Base-by-base conservation (phyloP, 2,113 vertebrate genomes). In the Puffinus mauretanicus region DNA sequence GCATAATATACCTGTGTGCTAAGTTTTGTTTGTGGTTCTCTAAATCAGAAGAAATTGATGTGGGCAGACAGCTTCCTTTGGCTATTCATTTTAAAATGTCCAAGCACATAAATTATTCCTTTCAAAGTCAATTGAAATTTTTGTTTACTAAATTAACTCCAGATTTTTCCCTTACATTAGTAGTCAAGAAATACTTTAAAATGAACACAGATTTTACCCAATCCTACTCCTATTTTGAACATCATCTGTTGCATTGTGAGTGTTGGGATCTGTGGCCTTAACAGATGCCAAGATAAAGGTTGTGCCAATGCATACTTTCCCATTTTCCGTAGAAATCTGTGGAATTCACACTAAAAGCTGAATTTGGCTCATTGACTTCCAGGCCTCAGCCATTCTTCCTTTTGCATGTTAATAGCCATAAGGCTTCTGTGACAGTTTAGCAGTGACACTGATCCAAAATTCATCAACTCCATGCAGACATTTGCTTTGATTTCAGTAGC, bases 121-220 rank as follows among this genome's bases (percentile, higher is more conserved):
- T 92, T 96, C 82, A 83, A 96, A 92, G 64, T 89, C 77, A 92
- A 3, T 62, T 92, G 78, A 88, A 90, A 84, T 70, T 92, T 96
- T 73, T 93, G 70, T 88, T 96, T 92, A 62, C 70, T 94, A 94
- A 93, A 94, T 95, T 81, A 96, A 70, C 55, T 97, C 91, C 93
- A 95, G 89, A 88, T 91, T 61, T 73, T 88, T 80, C 65, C 14
- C 21, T 89, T 79, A 22, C 16, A 29, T 71, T 86, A 61, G 65
- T 29, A 79, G 26, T 69, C 44, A 78, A 86, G 38, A 82, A 91
- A 57, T 82, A 55, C 55, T 92, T 90, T 38, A 16, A 89, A 96
- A 83, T 54, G 29, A 85, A 80, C 51, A 38, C 29, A 78, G 38
- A 55, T 91, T 95, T 93, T 83, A 42, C 71, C 38, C 40, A 93